Evolutionary conservation across 2,797 vertebrate genomes (phyloP), one percentile per base, ranked within the genome.

Genomic region (Clarias fuscus): DNA sequence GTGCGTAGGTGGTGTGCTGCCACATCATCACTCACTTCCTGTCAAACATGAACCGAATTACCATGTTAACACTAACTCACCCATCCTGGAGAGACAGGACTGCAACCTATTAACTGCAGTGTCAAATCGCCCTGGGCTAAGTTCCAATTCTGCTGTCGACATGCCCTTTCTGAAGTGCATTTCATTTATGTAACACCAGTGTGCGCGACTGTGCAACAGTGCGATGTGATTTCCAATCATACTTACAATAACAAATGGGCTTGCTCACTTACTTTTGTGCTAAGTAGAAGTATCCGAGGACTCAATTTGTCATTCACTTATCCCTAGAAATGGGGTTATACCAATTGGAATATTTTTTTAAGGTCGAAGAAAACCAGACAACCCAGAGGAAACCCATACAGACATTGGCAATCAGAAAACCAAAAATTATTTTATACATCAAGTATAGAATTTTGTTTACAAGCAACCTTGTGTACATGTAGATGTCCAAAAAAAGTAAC

Each of bases 31-130:
- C 85, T 67, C 58, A 85, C n/a, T 87, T 81, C 33, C 64, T 40
- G 78, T 79, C 76, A 86, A 33, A 82, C 86, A 82, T 27, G 24
- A 73, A 76, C 84, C 84, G 89, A 14, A 90, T 59, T 86, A 67
- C 58, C 20, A n/a, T 83, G 84, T 58, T 67, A 78, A 85, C 22
- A 68, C 24, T 22, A 81, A 68, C 65, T 79, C 53, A 27, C 33
- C 84, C 15, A 48, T 70, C 40, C 77, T 71, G 53, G 7, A 43
- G 20, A 81, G 62, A 81, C 15, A 67, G n/a, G 24, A 48, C 40
- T 48, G 78, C 24, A 65, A 61, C 1, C 37, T 27, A 81, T 18
- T 81, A 53, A 53, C 11, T 53, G 48, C 37, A 7, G 61, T 43
- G 33, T 53, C 24, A 27, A 11, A 48, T 27, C 22, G 5, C 24